phyloP scores from a whole-genome alignment of 2,888 invertebrate genomes.

The Pilophorus perplexus region DNA sequence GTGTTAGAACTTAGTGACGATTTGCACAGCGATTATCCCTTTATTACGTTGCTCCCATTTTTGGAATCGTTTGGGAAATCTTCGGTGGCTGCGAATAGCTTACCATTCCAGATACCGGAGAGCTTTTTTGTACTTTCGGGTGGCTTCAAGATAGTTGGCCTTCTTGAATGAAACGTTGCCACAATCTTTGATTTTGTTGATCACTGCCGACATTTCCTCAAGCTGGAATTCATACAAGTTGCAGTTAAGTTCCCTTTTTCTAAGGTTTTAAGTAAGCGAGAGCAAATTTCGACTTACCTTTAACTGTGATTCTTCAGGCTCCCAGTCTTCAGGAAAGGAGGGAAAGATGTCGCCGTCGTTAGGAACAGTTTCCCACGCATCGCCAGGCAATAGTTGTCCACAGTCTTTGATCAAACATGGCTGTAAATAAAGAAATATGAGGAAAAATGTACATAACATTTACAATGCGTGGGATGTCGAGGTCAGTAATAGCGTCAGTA shows the following conservation, averaged over 20 bases:
- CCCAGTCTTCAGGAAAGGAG: conserved; percentile 75
- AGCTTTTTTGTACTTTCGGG: conserved; percentile 76
- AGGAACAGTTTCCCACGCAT: conserved; percentile 66
- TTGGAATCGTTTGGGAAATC: no score
- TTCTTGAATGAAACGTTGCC: conserved; percentile 69
- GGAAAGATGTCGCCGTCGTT: conserved; percentile 73
- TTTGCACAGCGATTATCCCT: no score
- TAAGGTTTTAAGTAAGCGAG: no score
- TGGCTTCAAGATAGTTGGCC: conserved; percentile 63
- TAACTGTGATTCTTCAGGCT: conserved; percentile 49
- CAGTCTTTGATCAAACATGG: conserved; percentile 68
- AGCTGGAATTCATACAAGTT: no score
- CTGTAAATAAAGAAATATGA: conserved; percentile 53
- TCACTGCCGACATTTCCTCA: conserved; percentile 53
- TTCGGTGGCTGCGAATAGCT: no score
- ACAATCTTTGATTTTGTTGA: conserved; percentile 63
- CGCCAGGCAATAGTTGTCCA: conserved; percentile 64
- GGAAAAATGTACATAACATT: no score
- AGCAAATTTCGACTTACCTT: no score
- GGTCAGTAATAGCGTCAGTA: no score
- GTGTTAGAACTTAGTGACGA: no score
- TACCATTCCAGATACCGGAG: conserved; percentile 63
- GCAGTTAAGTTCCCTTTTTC: no score
- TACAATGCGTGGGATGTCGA: no score
- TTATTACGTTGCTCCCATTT: no score